These are phyloP conservation scores for Zootoca vivipara DNA, from an alignment of 2,113 vertebrate genomes.

Conservation along the genomic window DNA sequence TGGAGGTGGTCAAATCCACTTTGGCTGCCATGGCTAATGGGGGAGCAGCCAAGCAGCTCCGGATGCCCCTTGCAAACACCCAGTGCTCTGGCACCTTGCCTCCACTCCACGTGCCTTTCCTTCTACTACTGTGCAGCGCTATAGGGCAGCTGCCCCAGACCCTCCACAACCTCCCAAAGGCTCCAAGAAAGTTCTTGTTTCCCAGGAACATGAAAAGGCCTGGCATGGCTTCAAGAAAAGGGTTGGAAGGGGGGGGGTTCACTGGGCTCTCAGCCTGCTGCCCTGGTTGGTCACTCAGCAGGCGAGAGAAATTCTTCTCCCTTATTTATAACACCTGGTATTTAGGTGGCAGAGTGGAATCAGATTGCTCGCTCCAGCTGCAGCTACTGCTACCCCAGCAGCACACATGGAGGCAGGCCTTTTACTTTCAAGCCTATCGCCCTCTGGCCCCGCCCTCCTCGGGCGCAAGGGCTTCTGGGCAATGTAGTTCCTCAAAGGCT, in stretches of 20 bases:
- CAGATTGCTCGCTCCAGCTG: background rate
- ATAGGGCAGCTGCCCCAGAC: background rate
- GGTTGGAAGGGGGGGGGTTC: background rate
- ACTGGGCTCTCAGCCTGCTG: background rate
- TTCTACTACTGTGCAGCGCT: background rate
- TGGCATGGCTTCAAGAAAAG: slow-evolving; percentile 12
- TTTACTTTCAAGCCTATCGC: background rate
- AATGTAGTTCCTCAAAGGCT: background rate
- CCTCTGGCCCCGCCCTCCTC: background rate
- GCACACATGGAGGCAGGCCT: background rate
- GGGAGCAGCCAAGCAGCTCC: background rate
- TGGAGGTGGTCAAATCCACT: slow-evolving; percentile 70
- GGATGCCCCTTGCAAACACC: slow-evolving; percentile 35
- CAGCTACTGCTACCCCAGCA: background rate
- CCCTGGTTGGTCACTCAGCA: slow-evolving; percentile 21
- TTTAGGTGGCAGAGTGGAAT: background rate
- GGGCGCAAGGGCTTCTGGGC: background rate
- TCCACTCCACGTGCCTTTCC: background rate
- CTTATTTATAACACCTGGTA: slow-evolving; percentile 35
- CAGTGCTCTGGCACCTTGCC: background rate
- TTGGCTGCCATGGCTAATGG: slow-evolving; percentile 67
- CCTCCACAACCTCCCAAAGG: background rate
- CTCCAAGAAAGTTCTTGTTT: background rate
- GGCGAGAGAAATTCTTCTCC: slow-evolving; percentile 26
- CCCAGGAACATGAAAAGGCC: background rate